These are phyloP conservation scores for Drosophila littoralis DNA, from an alignment of 1,140 invertebrate genomes.

Conservation along the genomic window DNA sequence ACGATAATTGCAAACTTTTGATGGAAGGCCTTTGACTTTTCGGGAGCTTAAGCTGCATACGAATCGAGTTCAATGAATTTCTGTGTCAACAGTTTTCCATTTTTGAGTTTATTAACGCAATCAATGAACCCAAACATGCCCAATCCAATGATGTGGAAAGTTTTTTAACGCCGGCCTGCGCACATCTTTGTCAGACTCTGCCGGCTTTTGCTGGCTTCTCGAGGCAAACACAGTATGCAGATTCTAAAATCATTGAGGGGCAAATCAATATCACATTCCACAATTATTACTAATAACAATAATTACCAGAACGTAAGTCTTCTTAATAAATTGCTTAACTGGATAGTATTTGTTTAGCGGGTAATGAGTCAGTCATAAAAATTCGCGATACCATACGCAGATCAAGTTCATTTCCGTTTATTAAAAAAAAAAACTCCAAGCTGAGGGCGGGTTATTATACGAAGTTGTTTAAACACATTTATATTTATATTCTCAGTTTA, in stretches of 20 bases:
- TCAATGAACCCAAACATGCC: conserved; percentile 51
- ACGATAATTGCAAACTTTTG: conserved; percentile 41
- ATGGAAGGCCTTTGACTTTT: conserved; percentile 55
- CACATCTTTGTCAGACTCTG: conserved; percentile 8
- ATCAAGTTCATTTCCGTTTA: neutral
- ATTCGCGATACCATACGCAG: no score
- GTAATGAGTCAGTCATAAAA: neutral
- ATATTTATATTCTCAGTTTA: conserved; percentile 3
- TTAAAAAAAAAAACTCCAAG: neutral
- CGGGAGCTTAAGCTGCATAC: conserved; percentile 33
- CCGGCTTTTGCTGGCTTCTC: no score
- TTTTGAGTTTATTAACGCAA: conserved; percentile 53
- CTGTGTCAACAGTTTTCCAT: conserved; percentile 71
- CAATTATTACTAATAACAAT: neutral
- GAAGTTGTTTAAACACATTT: neutral
- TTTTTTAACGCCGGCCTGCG: conserved; percentile 37
- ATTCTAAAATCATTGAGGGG: no score
- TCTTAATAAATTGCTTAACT: neutral
- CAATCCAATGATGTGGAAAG: conserved; percentile 62
- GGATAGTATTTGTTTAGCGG: neutral
- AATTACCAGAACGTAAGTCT: neutral
- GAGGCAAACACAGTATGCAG: no score
- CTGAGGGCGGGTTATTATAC: no score
- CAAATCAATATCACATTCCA: no score
- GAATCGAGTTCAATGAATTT: conserved; percentile 74